These are phyloP conservation scores for Stichopus horrens DNA, from an alignment of 53 echinoderm and acorn worm genomes.

Conservation along the genomic window DNA sequence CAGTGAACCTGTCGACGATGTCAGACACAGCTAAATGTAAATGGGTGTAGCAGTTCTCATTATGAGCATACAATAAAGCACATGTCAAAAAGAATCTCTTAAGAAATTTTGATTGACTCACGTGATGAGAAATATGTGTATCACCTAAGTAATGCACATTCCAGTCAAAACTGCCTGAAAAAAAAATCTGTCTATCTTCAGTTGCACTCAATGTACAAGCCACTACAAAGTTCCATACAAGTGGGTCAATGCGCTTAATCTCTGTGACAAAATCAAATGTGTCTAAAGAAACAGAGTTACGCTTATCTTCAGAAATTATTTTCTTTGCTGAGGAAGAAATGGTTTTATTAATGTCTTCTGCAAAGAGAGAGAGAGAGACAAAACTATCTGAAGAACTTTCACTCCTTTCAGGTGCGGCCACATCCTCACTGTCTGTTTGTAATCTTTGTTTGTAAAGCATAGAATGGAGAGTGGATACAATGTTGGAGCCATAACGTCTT, in stretches of 20 bases:
- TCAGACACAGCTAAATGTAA: conserved; percentile 34
- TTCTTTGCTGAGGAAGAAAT: not conserved
- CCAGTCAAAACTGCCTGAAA: conserved; percentile 20
- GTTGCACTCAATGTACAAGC: not conserved
- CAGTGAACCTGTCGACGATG: conserved; percentile 40
- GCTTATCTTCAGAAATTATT: conserved; percentile 3
- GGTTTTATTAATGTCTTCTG: not conserved
- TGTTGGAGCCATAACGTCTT: conserved; percentile 9
- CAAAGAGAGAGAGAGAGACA: not conserved
- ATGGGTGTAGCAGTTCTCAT: conserved; percentile 38
- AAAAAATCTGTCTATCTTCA: not conserved
- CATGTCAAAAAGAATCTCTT: conserved; percentile 15
- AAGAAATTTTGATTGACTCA: conserved; percentile 18
- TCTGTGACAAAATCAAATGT: not conserved
- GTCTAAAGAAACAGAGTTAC: not conserved
- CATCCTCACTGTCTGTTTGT: not conserved
- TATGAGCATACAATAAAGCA: conserved; percentile 16
- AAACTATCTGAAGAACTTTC: not conserved
- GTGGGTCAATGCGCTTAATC: not conserved
- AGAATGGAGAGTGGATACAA: conserved; percentile 7
- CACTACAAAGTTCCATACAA: conserved; percentile 26
- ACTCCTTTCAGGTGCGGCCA: not conserved
- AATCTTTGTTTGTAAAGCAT: not conserved
- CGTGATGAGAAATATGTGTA: not conserved
- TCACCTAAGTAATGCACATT: conserved; percentile 1